Evolutionary conservation across 2,888 invertebrate species (phyloP).

Genomic region (Dryadula phaetusa): DNA sequence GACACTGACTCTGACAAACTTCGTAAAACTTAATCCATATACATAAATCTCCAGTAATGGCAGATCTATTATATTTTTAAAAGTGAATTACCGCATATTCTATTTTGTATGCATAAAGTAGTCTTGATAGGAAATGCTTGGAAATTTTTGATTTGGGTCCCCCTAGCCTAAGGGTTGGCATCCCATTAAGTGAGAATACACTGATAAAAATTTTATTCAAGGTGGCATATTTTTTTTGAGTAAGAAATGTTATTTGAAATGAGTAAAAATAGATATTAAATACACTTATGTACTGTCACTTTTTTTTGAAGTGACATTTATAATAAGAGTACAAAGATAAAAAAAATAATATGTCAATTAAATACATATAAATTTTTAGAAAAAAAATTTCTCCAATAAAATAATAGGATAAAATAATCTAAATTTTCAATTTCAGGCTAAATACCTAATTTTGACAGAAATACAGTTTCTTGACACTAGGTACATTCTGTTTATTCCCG

Average conservation of each 20-base stretch:
- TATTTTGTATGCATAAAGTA: constrained; percentile 53
- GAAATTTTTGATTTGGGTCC: constrained; percentile 31
- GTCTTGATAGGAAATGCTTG: constrained; percentile 23
- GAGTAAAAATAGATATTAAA: background rate
- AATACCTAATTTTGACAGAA: no score
- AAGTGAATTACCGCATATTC: constrained; percentile 58
- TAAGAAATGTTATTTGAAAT: background rate
- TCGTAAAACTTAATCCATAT: constrained; percentile 8
- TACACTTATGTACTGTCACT: no score
- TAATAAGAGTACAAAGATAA: no score
- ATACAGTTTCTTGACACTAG: no score
- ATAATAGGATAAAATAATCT: no score
- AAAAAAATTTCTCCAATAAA: no score
- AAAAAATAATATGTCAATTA: no score
- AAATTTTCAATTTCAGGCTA: no score
- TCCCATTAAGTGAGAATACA: constrained; percentile 14
- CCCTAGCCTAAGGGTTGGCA: constrained; percentile 20
- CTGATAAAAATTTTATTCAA: constrained; percentile 3
- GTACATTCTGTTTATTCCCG: no score
- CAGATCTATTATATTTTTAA: constrained; percentile 17
- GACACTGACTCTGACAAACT: background rate
- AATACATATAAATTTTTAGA: no score
- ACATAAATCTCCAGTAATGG: constrained; percentile 17
- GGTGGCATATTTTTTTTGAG: background rate
- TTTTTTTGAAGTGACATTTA: no score